Evolutionary conservation across 2,888 invertebrate species (phyloP), one percentile per base, ranked within the genome.

Genomic region (Aradus depressus): DNA sequence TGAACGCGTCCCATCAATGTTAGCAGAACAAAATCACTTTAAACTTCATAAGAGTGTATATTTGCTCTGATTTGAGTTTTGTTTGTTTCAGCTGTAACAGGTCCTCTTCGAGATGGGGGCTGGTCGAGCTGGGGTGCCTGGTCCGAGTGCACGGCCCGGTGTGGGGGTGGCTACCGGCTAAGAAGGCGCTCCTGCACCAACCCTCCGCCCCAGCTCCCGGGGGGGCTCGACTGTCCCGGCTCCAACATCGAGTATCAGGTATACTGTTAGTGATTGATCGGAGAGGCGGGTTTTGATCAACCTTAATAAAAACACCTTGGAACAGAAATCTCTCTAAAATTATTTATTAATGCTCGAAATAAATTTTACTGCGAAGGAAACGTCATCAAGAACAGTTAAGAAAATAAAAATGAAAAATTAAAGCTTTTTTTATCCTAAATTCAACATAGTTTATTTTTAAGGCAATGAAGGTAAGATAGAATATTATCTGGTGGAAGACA

Each of bases 61-160:
- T 44, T 45, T 35, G 34, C 4, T 44, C 18, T 28, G n/a, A 10
- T 26, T 3, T 41, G 12, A 6, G 35, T 5, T 35, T 5, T 35
- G 6, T 35, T 14, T 16, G 12, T 52, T 57, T n/a, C 62, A 71
- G 73, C 75, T 43, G 75, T 76, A 19, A 71, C 73, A 0, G 70
- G 76, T 14, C 75, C 78, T 0, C 80, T 85, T 1, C 74, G 81
- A 16, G 82, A 83, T 62, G 88, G 87, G 1, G 81, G 79, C 4
- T 89, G 88, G 88, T 79, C 84, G 0, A 68, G 75, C 1, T 93
- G 91, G 91, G 76, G 80, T 3, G 67, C 76, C 0, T 91, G 90
- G 91, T 76, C 79, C 22, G 68, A 77, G n/a, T 92, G 92, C 64
- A 78, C 80, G 2, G 74, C 75, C 0, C 74, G 75, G 4, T 89